Base-by-base conservation (phyloP, 2,888 invertebrate genomes). In the Hyppa rectilinea region DNA sequence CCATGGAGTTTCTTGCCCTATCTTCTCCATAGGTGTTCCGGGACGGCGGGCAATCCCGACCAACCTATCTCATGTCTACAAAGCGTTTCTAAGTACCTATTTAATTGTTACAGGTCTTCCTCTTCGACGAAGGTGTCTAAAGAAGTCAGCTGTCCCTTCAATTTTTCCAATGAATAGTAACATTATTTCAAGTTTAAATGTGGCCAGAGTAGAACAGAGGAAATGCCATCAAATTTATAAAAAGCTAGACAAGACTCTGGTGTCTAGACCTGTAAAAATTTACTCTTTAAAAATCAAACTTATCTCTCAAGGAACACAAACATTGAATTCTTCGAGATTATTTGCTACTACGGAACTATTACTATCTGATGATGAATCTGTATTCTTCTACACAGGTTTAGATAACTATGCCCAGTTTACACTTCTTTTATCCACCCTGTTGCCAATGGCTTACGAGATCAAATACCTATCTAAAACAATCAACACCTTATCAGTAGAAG, bases 391-490 rank as follows among this genome's bases (percentile, higher is more conserved):
- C 20, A 71, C 61, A 20, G 71, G 71, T 0, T 47, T 71, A 14
- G 36, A 61, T 3, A 43, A 34, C 47, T 61, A 43, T 10, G 20
- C 60, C 6, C 47, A 61, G n/a, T 71, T 71, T 34, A 49, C 10
- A 34, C 20, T 36, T 12, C 49, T 71, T 3, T 7, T 71, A 14
- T 49, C 61, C 6, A 71, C 71, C 26, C 40, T 62, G 6, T 23
- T 71, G 23, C 71, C 71, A 34, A 71, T 71, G 71, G 71, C 71
- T 4, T 34, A 61, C n/a, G 71, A 71, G 1, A 71, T 71, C n/a
- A 61, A 43, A 55, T 71, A 62, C 36, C 53, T 29, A 47, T 71
- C 71, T 1, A 43, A 61, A 29, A 2, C 7, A 0, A 2, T 40
- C 9, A 60, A 14, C 17, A 47, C 10, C 4, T 49, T 71, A 34